phyloP scores from a whole-genome alignment of 2,113 vertebrate genomes.

The Odocoileus virginianus region DNA sequence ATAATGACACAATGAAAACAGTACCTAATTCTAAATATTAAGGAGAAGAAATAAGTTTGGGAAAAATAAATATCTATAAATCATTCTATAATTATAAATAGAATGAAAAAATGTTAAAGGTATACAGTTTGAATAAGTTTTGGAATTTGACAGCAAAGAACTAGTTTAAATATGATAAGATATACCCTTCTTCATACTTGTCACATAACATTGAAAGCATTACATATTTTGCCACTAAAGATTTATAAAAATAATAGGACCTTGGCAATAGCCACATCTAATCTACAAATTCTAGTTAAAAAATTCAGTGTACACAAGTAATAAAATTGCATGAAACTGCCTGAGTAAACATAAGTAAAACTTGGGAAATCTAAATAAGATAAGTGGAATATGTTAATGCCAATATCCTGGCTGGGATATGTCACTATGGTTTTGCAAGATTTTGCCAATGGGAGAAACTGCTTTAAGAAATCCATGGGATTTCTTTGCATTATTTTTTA shows the following conservation, averaged over 20 bases:
- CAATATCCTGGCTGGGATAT: neutral
- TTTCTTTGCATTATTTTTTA: neutral
- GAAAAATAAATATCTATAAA: neutral
- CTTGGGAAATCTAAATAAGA: neutral
- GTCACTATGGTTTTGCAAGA: neutral
- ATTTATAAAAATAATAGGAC: neutral
- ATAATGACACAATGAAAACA: neutral
- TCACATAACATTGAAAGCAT: neutral
- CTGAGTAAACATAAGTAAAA: neutral
- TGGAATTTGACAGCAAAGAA: neutral
- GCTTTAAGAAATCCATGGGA: neutral
- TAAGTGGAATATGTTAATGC: neutral
- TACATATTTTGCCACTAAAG: neutral
- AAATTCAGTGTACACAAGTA: neutral
- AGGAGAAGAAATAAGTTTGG: neutral
- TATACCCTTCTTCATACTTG: neutral
- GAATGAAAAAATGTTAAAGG: neutral
- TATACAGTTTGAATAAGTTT: neutral
- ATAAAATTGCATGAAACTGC: neutral
- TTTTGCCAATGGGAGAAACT: neutral
- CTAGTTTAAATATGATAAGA: neutral
- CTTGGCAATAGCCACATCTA: neutral
- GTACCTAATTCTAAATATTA: neutral
- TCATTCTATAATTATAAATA: neutral
- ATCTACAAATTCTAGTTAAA: neutral